These are phyloP conservation scores for Scolopax bukidnonensis DNA, from an alignment of 2,797 vertebrate genomes.

Conservation along the genomic window DNA sequence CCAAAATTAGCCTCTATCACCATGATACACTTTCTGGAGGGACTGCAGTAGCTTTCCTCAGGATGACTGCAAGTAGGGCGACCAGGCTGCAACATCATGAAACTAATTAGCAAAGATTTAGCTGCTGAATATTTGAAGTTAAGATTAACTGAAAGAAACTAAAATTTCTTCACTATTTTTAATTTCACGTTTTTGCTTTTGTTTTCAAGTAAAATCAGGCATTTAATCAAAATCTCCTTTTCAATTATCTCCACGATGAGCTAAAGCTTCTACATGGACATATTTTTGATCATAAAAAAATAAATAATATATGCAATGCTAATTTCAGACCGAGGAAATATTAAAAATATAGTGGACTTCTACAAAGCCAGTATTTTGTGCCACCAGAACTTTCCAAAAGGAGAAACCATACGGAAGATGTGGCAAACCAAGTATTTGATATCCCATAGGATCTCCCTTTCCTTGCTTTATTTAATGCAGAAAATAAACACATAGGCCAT, in stretches of 20 bases:
- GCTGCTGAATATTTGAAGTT: background rate
- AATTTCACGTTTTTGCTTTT: background rate
- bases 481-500: background rate
- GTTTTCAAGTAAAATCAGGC: background rate
- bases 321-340: background rate
- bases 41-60: background rate
- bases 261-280: background rate
- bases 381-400: background rate
- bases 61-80: background rate
- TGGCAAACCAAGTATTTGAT: background rate
- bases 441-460: background rate
- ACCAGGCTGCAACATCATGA: background rate
- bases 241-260: background rate
- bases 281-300: background rate
- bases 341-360: background rate
- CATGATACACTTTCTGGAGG: accelerated
- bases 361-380: background rate
- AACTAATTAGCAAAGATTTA: background rate
- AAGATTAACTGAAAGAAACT: background rate
- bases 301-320: background rate
- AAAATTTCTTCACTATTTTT: background rate
- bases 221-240: background rate
- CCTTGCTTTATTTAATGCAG: background rate
- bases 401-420: background rate
- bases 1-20: background rate